These are phyloP conservation scores for Perca flavescens DNA, from an alignment of 2,113 vertebrate genomes.

Conservation along the genomic window DNA sequence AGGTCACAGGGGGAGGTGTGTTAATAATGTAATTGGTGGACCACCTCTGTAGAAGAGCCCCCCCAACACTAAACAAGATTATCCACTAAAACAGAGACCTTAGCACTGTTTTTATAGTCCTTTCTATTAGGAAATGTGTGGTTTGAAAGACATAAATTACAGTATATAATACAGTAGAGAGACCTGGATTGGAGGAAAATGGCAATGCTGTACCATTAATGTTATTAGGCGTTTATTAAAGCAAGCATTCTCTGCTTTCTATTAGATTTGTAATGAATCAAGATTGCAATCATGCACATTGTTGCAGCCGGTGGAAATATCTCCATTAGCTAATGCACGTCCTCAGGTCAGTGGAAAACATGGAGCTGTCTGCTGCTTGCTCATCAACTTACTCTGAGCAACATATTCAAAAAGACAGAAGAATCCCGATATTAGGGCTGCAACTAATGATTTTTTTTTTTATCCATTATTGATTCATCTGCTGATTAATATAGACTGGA, in stretches of 20 bases:
- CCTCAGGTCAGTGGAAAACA: conserved; percentile 39
- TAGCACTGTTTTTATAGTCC: conserved; percentile 9
- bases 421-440: background rate
- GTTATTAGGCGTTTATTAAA: conserved; percentile 39
- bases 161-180: conserved; percentile 20
- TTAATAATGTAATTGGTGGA: conserved; percentile 73
- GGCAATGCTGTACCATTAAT: conserved; percentile 23
- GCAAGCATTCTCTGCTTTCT: conserved; percentile 40
- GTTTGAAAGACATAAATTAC: conserved; percentile 24
- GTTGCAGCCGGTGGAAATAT: conserved; percentile 23
- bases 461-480: background rate
- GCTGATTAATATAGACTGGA: background rate
- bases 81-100: conserved; percentile 21
- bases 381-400: conserved; percentile 7
- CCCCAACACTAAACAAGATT: conserved; percentile 51
- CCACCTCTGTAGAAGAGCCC: conserved; percentile 45
- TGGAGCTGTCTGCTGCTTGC: conserved; percentile 12
- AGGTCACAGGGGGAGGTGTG: conserved; percentile 50
- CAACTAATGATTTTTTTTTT: background rate
- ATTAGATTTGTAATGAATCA: conserved; percentile 70
- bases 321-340: conserved; percentile 70
- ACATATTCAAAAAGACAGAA: conserved; percentile 11
- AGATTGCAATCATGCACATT: conserved; percentile 64
- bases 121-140: conserved; percentile 20
- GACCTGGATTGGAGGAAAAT: conserved; percentile 27